Base-by-base conservation (phyloP, 2,797 vertebrate species). In the Enteromius afrohamiltoni region DNA sequence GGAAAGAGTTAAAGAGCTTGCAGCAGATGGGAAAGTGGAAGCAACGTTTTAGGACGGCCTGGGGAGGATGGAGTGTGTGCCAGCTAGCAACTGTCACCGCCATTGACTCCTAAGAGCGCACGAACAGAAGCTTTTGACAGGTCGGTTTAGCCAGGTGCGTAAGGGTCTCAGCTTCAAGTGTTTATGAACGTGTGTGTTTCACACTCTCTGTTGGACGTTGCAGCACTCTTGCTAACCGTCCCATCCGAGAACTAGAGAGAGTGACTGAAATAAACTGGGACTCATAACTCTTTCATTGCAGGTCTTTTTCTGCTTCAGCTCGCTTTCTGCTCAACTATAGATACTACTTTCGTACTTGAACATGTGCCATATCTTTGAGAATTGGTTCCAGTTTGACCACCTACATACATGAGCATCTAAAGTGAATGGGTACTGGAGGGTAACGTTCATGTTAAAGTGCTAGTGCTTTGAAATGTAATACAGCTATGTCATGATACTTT, bases 1-100 rank as follows among this genome's bases (percentile, higher is more conserved):
- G n/a, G 73, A 88, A 87, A 77, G 84, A 81, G 87, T 85, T 88
- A 88, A 88, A 19, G 62, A 77, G 77, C 82, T 83, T 89, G 88
- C 85, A 87, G 84, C 73, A 89, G 86, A 86, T 87, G 88, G 84
- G 58, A 85, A 89, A 87, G 87, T 86, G 80, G 77, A 83, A 86
- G 84, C 83, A 85, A 68, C 58, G 42, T 81, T 85, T 29, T 76
- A 87, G 80, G 82, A 79, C 34, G 85, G 87, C 87, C 85, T 86
- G 71, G 79, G 86, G 79, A 79, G 71, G 78, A 77, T 47, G 17
- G n/a, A 77, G 42, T 1, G 4, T 7, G 14, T 80, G 80, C 86
- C 78, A 86, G 84, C 81, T 82, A 82, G 69, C 51, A 49, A 26
- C 79, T 82, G 85, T 84, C 85, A 86, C 29, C 26, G 31, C 29